Conservation (phyloP, 1,140 invertebrate genomes). For the Formica selysi region DNA sequence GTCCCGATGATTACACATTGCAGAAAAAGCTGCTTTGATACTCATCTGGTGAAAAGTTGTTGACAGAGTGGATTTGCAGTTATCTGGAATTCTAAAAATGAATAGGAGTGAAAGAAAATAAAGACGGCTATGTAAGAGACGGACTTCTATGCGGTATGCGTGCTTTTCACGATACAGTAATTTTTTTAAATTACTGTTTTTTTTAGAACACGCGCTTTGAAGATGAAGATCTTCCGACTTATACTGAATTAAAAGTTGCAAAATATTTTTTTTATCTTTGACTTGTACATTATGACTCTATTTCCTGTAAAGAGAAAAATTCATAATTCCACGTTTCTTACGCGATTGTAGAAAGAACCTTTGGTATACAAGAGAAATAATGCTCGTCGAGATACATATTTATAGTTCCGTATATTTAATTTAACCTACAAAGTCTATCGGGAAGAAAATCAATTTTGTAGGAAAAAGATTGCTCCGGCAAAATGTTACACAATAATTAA, state of each 20-base stretch:
- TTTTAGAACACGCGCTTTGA: slow-evolving; percentile 13
- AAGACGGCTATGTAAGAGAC: neutral
- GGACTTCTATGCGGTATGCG: neutral
- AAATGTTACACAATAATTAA: slow-evolving; percentile 54
- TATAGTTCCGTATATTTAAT: slow-evolving; percentile 43
- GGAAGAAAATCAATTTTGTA: slow-evolving; percentile 52
- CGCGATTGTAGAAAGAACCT: slow-evolving; percentile 12
- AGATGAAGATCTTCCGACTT: neutral
- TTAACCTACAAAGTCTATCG: slow-evolving; percentile 59
- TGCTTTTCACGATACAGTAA: slow-evolving; percentile 9
- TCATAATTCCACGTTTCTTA: slow-evolving; percentile 13
- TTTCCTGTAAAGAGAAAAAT: neutral
- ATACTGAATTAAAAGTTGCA: neutral
- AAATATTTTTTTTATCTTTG: neutral
- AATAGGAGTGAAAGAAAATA: slow-evolving; percentile 22
- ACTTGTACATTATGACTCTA: neutral
- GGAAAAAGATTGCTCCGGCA: slow-evolving; percentile 14
- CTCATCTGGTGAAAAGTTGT: slow-evolving; percentile 43
- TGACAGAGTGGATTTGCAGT: slow-evolving; percentile 38
- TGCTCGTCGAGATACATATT: slow-evolving; percentile 13
- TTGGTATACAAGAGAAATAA: slow-evolving; percentile 41
- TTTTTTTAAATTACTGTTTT: slow-evolving; percentile 40
- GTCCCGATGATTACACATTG: slow-evolving; percentile 35
- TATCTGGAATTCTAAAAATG: slow-evolving; percentile 19
- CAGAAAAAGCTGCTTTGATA: slow-evolving; percentile 34